Percentiles rank a stretch among this genome's conserved stretches.
Evolutionary conservation across 2,888 invertebrate species (phyloP).

Genomic region (Chymomyza procnemis): DNA sequence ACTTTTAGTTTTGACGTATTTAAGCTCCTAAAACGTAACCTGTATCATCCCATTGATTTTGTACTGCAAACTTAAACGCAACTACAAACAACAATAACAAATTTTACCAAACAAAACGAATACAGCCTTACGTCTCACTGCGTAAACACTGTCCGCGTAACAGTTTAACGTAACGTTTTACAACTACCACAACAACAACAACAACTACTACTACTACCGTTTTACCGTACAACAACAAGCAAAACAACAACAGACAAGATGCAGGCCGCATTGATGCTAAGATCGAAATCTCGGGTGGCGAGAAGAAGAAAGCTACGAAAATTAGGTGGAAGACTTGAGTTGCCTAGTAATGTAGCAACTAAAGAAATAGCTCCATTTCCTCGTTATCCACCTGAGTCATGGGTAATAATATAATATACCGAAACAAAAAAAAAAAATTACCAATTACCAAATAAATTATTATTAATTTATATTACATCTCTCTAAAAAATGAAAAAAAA

Average conservation of each 20-base stretch:
- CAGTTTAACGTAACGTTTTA: conserved; percentile 14
- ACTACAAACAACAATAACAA: not conserved
- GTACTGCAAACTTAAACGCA: not conserved
- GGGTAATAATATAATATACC: conserved; percentile 80
- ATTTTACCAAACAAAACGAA: not conserved
- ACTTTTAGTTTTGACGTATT: conserved; percentile 72
- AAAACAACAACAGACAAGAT: conserved; percentile 79
- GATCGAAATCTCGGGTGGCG: conserved; percentile 92
- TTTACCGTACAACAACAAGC: conserved; percentile 44
- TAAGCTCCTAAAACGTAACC: conserved; percentile 76
- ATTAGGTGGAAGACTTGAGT: conserved; percentile 87
- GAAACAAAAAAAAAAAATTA: conserved; percentile 33
- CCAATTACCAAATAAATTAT: conserved; percentile 66
- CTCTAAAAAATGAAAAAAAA: conserved; percentile 32
- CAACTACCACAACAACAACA: conserved; percentile 12
- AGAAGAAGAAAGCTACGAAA: conserved; percentile 87
- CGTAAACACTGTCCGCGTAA: not conserved
- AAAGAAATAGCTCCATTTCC: conserved; percentile 92
- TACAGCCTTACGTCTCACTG: not conserved
- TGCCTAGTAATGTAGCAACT: conserved; percentile 92
- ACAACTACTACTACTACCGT: conserved; percentile 19
- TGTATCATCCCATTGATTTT: conserved; percentile 69
- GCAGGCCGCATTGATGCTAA: conserved; percentile 95
- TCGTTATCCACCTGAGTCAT: conserved; percentile 89
- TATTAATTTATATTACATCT: conserved; percentile 60